Base-by-base conservation (phyloP, 1,140 invertebrate genomes). In the Anastatus disparis region DNA sequence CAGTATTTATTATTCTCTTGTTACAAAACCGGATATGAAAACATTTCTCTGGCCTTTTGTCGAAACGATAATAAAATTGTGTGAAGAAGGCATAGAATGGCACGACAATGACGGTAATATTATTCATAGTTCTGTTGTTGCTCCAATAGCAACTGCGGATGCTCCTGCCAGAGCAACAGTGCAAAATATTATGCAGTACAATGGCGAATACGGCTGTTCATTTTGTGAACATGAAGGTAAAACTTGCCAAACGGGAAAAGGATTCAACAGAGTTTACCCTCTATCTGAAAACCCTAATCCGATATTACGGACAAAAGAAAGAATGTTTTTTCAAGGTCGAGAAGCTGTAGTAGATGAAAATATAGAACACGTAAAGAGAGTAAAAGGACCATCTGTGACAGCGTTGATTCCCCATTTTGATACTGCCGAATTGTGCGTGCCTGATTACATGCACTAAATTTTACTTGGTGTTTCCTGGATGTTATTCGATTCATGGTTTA, bases 121-220 rank as follows among this genome's bases (percentile, higher is more conserved):
- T n/a, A 46, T 12, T 17, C 50, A 53, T 31, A 64, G 62, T 52
- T 22, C 13, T 31, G 62, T 64, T 10, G 13, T 52, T 20, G 62
- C 63, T 40, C 63, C 63, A 0, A 10, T 66, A 15, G 50, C 63
- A 40, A 55, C 48, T 10, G 26, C 55, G 12, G 63, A 66, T 66
- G 31, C 35, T 53, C 63, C 63, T 12, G 50, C 63, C 24, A n/a
- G n/a, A n/a, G n/a, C n/a, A n/a, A n/a, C n/a, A n/a, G n/a, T n/a
- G n/a, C n/a, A n/a, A n/a, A n/a, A 53, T 26, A 24, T 48, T 40
- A 66, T 66, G 50, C 63, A 66, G 24, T 66, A 26, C n/a, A 66
- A 66, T 38, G 63, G 63, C 1, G 31, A 40, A 13, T 20, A 66
- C n/a, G 48, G 63, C 2, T 66, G 63, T 26, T 20, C 46, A 35